Percentiles rank a stretch among this genome's conserved stretches.
Conservation (phyloP, 2,113 vertebrate genomes). For the Aegotheles bennettii region DNA sequence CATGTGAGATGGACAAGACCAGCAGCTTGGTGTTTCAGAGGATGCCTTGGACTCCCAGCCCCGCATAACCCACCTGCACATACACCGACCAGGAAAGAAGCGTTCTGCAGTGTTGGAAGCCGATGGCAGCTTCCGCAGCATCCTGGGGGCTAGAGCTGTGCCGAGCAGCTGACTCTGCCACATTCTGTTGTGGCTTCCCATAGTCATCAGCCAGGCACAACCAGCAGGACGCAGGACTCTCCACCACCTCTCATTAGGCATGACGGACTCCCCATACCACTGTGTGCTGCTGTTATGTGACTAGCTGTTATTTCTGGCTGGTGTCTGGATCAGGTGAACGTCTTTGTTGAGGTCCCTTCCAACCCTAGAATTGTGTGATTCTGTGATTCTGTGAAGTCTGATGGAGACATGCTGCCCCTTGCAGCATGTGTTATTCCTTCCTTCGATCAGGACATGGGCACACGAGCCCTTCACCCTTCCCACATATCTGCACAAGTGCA, state of each 20-base stretch:
- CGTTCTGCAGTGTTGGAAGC: background rate
- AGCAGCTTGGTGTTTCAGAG: fast-evolving
- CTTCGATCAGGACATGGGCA: fast-evolving
- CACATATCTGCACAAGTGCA: fast-evolving
- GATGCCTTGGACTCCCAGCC: background rate
- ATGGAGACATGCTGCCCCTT: background rate
- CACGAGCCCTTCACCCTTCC: background rate
- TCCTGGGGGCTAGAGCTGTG: background rate
- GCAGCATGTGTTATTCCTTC: fast-evolving
- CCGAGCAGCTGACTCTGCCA: background rate
- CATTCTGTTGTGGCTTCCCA: too few species aligned
- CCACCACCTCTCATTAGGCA: fast-evolving
- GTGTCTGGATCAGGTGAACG: background rate
- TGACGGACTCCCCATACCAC: fast-evolving
- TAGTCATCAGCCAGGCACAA: fast-evolving
- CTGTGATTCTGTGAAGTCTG: too few species aligned
- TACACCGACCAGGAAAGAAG: background rate
- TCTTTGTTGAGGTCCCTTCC: too few species aligned
- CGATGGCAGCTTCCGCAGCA: background rate
- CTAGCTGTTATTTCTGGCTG: background rate
- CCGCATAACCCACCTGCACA: fast-evolving
- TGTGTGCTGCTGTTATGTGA: fast-evolving
- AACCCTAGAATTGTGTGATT: too few species aligned
- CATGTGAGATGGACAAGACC: fast-evolving
- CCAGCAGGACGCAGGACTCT: background rate